A percentile compares a stretch with the other conserved stretches of the same genome.
Conservation (phyloP, 1,140 invertebrate genomes). For the Aphelenchoides avenae region DNA sequence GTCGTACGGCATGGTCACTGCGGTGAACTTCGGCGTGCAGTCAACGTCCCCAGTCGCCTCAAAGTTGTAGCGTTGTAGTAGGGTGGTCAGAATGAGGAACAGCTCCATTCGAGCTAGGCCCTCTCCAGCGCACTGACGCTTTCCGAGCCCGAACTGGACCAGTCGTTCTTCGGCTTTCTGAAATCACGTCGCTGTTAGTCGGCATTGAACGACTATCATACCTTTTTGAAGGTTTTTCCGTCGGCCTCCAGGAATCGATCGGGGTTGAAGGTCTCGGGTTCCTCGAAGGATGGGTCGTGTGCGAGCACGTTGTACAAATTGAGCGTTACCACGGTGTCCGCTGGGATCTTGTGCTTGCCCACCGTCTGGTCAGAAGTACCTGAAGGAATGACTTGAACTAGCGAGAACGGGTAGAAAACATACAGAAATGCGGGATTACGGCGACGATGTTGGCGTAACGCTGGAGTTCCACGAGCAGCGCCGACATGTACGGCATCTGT, state of each 20-base stretch:
- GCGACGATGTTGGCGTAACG: constrained; percentile 8
- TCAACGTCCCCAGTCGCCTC: not conserved
- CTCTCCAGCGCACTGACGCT: constrained; percentile 17
- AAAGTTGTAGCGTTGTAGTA: constrained; percentile 10
- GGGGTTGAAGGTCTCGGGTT: not conserved
- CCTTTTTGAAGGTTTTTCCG: constrained; percentile 3
- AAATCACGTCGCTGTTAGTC: too few species aligned
- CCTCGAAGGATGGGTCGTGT: not conserved
- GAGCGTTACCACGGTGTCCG: not conserved
- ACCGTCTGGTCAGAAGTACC: constrained; percentile 1
- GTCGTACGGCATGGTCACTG: not conserved
- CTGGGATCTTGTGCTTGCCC: not conserved
- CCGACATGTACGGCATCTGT: constrained; percentile 1
- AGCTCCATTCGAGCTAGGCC: constrained; percentile 13
- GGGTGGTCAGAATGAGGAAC: constrained; percentile 13
- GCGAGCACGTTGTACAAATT: not conserved
- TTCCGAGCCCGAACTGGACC: constrained; percentile 13
- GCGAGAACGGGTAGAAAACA: too few species aligned
- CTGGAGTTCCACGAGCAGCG: constrained; percentile 7
- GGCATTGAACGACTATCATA: too few species aligned
- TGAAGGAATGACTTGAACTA: not conserved
- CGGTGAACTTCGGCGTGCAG: not conserved
- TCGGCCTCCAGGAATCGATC: constrained; percentile 12
- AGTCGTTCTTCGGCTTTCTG: not conserved
- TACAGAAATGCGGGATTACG: not conserved